Evolutionary conservation across 2,113 vertebrate genomes (phyloP), one percentile per base, ranked within the genome.

Genomic region (Myocastor coypus): DNA sequence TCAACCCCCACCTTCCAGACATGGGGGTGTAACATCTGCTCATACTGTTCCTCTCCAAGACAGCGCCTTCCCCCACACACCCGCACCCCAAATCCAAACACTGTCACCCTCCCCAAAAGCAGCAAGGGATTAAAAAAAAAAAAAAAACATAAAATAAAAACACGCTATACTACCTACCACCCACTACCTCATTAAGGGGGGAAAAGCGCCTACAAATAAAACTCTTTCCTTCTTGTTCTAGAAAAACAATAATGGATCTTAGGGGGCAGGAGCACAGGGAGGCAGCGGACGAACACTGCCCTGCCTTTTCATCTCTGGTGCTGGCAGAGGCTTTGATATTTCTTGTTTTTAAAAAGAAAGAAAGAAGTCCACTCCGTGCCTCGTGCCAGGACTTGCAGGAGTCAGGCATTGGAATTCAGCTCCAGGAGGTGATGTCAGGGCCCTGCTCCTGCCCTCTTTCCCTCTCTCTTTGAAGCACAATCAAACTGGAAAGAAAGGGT

Each of bases 1-100:
- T 83, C 83, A 66, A 86, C 93, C 91, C 90, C 93, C 96, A 87
- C 93, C 96, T 88, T 80, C 95, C 64, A 97, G 96, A 97, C 96
- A 55, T 30, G 96, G 96, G 97, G 97, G 97, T 11, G 96, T 91
- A 93, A 91, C 96, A 97, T 91, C 97, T 97, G 97, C 96, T 96
- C 10, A 0, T 37, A n/a, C 92, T 20, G 28, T 50, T 96, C 96
- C 77, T 84, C 87, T 92, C 40, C 55, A 17, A 68, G 92, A 90
- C 89, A 91, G 71, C 80, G 5, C 93, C 94, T 14, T 59, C 94
- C 95, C 92, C 87, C 81, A 92, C 94, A 96, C 64, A 66, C 95
- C 90, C 40, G 37, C 93, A 85, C 94, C 95, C 96, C 95, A 57
- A 89, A 96, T 86, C 66, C 94, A 66, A 82, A 80, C 92, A 57